Percentiles rank a stretch among this genome's conserved stretches.
Conservation (phyloP, 1,140 invertebrate species). For the Camponotus floridanus region DNA sequence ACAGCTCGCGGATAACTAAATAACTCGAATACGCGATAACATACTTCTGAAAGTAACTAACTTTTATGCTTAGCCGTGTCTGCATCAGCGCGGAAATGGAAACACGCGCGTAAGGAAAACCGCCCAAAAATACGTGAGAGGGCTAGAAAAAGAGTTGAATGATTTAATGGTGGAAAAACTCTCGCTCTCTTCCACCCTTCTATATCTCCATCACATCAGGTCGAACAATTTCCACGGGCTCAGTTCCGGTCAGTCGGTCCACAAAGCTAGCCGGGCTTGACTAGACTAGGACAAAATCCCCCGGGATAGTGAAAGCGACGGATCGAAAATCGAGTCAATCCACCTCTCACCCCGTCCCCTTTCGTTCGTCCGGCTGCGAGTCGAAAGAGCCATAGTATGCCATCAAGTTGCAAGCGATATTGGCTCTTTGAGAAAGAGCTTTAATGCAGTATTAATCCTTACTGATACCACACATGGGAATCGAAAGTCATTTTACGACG, state of each 20-base stretch:
- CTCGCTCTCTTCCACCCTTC: not conserved
- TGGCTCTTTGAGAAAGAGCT: constrained; percentile 50
- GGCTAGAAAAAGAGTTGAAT: constrained; percentile 34
- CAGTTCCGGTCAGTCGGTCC: constrained; percentile 75
- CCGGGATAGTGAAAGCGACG: constrained; percentile 72
- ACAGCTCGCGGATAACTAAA: constrained; percentile 27
- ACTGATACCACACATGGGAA: not conserved
- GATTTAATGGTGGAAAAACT: constrained; percentile 53
- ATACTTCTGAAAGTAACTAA: constrained; percentile 3
- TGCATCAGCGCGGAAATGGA: not conserved
- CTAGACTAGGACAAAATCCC: constrained; percentile 63
- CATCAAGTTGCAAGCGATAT: constrained; percentile 55
- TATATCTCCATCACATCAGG: not conserved
- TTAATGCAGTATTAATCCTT: constrained; percentile 53
- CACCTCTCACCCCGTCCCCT: not conserved
- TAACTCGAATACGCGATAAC: constrained; percentile 15
- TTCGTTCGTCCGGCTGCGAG: constrained; percentile 5
- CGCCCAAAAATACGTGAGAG: constrained; percentile 27
- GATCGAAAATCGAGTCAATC: constrained; percentile 72
- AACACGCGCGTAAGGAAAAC: constrained; percentile 15
- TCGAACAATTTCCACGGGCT: constrained; percentile 45
- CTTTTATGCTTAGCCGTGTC: constrained; percentile 22
- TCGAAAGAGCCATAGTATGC: constrained; percentile 1
- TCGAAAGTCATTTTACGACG: not conserved
- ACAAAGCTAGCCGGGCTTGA: constrained; percentile 46